Conservation (phyloP, 2,113 vertebrate species). For the Anas platyrhynchos region DNA sequence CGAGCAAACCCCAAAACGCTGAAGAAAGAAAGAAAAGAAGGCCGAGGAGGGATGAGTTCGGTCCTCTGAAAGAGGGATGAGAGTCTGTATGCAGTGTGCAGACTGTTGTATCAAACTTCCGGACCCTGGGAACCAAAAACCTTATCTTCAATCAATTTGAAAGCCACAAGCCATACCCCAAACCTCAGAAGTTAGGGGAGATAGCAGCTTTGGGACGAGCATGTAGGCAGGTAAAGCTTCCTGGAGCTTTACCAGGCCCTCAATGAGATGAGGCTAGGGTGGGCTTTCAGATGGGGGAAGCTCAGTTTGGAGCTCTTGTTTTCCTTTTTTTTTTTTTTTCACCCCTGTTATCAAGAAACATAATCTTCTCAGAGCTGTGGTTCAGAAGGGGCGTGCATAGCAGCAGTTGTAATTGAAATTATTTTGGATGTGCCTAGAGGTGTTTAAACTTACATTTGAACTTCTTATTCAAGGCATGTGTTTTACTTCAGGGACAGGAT, state of each 20-base stretch:
- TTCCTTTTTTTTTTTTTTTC: not conserved
- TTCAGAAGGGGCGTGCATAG: not conserved
- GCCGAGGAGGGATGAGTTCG: not conserved
- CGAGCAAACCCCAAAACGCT: not conserved
- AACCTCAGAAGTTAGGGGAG: not conserved
- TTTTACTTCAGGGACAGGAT: not conserved
- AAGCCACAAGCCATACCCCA: not conserved
- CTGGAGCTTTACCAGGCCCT: not conserved
- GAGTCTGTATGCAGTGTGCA: not conserved
- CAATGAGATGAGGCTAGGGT: not conserved
- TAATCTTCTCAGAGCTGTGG: not conserved
- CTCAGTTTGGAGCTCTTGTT: not conserved
- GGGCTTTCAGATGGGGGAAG: not conserved
- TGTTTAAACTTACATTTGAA: not conserved
- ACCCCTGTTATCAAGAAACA: not conserved
- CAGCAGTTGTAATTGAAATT: not conserved
- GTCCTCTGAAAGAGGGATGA: not conserved
- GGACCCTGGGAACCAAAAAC: accelerated
- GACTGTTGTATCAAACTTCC: not conserved
- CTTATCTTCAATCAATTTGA: not conserved
- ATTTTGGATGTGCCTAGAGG: not conserved
- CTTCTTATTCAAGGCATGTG: too few relatives aligned
- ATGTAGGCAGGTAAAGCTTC: not conserved
- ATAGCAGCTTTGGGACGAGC: not conserved
- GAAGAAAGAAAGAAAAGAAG: not conserved